Percentiles rank a stretch among this genome's conserved stretches.
phyloP scores from a whole-genome alignment of 2,797 vertebrate genomes.

The Microctenopoma lineatum region DNA sequence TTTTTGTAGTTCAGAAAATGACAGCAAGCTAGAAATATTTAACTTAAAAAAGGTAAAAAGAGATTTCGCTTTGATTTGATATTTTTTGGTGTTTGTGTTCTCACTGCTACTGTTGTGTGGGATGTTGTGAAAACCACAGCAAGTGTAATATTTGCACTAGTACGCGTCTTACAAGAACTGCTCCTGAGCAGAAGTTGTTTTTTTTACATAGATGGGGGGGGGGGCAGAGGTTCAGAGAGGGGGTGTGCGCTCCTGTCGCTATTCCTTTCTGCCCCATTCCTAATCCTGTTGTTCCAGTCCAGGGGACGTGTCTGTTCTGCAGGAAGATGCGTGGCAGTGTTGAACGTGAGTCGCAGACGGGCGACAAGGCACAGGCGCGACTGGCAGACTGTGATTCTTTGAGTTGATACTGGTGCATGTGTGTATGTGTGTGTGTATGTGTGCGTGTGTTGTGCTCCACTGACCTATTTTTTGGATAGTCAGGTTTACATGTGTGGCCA shows the following conservation, averaged over 20 bases:
- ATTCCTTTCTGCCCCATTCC: constrained; percentile 42
- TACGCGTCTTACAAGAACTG: constrained; percentile 29
- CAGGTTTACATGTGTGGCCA: constrained; percentile 76
- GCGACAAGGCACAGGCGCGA: constrained; percentile 55
- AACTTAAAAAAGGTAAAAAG: constrained; percentile 1
- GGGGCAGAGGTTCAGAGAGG: constrained; percentile 33
- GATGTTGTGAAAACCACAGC: constrained; percentile 55
- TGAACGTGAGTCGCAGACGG: constrained; percentile 68
- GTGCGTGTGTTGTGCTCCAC: constrained; percentile 80
- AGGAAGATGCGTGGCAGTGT: constrained; percentile 55
- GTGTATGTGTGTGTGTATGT: constrained; percentile 40
- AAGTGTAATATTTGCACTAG: constrained; percentile 35
- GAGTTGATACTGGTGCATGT: constrained; percentile 70
- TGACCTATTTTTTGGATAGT: constrained; percentile 84
- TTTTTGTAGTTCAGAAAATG: constrained; percentile 7
- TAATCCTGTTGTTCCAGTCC: constrained; percentile 80
- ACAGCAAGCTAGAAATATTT: constrained; percentile 25
- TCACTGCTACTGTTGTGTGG: constrained; percentile 40
- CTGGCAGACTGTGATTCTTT: constrained; percentile 72
- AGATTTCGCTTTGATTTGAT: constrained; percentile 27
- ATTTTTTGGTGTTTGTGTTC: constrained; percentile 17
- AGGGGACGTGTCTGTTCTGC: constrained; percentile 64
- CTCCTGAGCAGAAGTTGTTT: constrained; percentile 58
- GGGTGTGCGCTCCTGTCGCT: constrained; percentile 24
- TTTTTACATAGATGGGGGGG: constrained; percentile 18